Conservation (phyloP, 2,113 vertebrate species). For the Podocnemis expansa region DNA sequence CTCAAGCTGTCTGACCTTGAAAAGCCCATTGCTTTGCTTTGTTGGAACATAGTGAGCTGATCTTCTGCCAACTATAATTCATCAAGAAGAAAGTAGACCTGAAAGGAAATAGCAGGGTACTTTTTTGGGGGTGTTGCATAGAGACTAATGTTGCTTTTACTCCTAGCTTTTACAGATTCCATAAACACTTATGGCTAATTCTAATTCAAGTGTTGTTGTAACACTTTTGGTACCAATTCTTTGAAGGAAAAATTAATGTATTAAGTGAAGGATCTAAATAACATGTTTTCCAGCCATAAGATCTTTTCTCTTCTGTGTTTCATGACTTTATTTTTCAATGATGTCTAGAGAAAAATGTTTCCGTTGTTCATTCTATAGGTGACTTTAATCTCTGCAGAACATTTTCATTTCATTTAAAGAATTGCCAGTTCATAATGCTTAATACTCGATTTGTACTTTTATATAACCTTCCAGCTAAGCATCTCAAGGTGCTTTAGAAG, state of each 20-base stretch:
- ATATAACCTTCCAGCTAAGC: constrained; percentile 5
- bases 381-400: background rate
- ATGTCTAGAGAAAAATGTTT: background rate
- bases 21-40: constrained; percentile 5
- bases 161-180: constrained; percentile 21
- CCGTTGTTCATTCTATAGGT: background rate
- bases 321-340: constrained; percentile 21
- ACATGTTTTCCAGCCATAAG: constrained; percentile 28
- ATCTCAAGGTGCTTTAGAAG: constrained; percentile 42
- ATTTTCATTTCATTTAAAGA: constrained; percentile 27
- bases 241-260: constrained; percentile 25
- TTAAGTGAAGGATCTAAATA: background rate
- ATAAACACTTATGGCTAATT: constrained; percentile 9
- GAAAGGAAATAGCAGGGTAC: constrained; percentile 34
- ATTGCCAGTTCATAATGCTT: background rate
- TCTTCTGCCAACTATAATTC: constrained; percentile 31
- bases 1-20: background rate
- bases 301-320: background rate
- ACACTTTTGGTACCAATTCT: constrained; percentile 6
- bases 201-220: constrained; percentile 10
- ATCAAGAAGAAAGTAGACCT: background rate
- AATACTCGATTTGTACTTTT: constrained; percentile 23
- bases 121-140: background rate
- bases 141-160: background rate
- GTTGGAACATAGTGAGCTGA: background rate